Base-by-base conservation (phyloP, 2,888 invertebrate genomes). In the Leucophenga maculata region DNA sequence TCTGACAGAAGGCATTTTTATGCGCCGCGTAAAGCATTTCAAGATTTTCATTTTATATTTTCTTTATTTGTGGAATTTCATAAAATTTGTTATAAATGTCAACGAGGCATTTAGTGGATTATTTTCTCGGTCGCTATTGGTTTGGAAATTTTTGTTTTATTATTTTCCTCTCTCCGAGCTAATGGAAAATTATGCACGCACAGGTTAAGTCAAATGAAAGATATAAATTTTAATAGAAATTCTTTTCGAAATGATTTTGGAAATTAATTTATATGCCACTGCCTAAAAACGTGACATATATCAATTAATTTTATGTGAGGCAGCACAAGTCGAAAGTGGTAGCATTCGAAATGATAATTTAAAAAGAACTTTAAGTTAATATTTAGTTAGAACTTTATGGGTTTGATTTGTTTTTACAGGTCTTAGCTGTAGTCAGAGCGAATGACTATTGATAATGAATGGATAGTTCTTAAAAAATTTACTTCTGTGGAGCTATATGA, bases 31-130 rank as follows among this genome's bases (percentile, higher is more conserved):
- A n/a, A 50, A 50, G 50, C 50, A n/a, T 50, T 50, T 50, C 16
- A 8, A 50, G n/a, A 18, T 50, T 50, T 50, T 16, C 11, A 8
- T 48, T 48, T 16, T 26, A 31, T 57, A 26, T 57, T 22, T 57
- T 31, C n/a, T 57, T 48, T 20, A 48, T 64, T 48, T 64, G 20
- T 22, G 46, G 26, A 48, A 48, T 48, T 46, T 16, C 26, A 46
- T 64, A 48, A 64, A 64, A 64, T 64, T 64, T 64, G 62, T 64
- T 44, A 48, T 26, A 39, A 64, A 64, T 48, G 62, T 64, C 62
- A 64, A 64, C 62, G 48, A 44, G 46, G 48, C 46, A 64, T 64
- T 64, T 64, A 16, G 13, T 20, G 11, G 16, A 39, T 60, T 60
- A 39, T 39, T 6, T 39, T 39, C 39, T 39, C 11, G 1, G 8